Evolutionary conservation across 2,888 invertebrate species (phyloP), one percentile per base, ranked within the genome.

Genomic region (Mellilla xanthometata): DNA sequence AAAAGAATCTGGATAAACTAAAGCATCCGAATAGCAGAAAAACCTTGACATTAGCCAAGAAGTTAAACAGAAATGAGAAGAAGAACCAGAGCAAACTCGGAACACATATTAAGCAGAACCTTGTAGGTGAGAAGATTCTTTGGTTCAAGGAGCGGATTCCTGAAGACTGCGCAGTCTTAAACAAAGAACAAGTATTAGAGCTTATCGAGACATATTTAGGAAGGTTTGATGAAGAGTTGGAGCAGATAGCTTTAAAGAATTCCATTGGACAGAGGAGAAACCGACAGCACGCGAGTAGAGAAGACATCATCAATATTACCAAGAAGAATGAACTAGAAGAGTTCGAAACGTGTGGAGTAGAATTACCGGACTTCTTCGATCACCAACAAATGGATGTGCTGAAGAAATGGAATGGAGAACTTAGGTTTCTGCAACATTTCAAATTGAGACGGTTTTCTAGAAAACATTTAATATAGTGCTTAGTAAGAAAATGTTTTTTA

Each of bases 1-100:
- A 81, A 51, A 76, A 70, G 29, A 78, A 65, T 49, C 60, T 88
- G 26, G 85, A 86, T 26, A 92, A 92, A 74, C 88, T 93, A 39
- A 94, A 94, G 67, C 97, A 97, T 82, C 97, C 97, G 0, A 96
- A 96, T 75, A 96, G 96, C 63, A 91, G 97, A 55, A 96, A 95
- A 85, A 95, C 95, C 0, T 89, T 92, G 52, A 93, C 94, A 5
- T 76, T 96, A 11, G 91, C 92, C 1, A 95, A 94, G 71, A 93
- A 95, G 77, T 86, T 93, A 4, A 93, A 93, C 55, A 94, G 91
- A 91, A 92, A 82, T 49, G 87, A 88, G 39, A 90, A 90, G 52
- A 91, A 92, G 62, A 91, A 92, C 40, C 92, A 92, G 62, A 84
- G 83, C 10, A 94, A 94, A 76, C 70, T 93, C 26, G 91, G 91